Evolutionary conservation across 2,888 invertebrate species (phyloP).

Genomic region (Poecilus cupreus): DNA sequence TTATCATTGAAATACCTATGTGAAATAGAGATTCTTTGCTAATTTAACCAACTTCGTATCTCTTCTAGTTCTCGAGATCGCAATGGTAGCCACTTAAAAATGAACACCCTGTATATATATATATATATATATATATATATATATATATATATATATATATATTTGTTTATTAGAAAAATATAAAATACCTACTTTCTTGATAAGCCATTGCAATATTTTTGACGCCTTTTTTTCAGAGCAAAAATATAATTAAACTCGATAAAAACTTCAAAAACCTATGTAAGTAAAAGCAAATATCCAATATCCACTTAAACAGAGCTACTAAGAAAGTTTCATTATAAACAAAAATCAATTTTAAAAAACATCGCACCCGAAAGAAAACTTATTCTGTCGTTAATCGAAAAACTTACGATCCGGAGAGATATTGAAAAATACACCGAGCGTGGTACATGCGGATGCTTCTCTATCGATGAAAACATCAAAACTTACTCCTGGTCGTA

Average conservation of each 20-base stretch:
- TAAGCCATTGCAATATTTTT: no score
- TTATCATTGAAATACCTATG: no score
- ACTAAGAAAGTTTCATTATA: slow-evolving; percentile 42
- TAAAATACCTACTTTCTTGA: no score
- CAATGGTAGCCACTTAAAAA: no score
- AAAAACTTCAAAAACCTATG: background rate
- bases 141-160: no score
- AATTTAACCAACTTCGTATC: no score
- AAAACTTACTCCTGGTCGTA: background rate
- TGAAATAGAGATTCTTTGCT: no score
- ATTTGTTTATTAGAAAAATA: no score
- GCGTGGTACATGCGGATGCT: background rate
- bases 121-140: no score
- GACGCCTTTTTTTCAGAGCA: no score
- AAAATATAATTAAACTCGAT: background rate
- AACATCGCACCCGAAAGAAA: slow-evolving; percentile 31
- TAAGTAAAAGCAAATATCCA: slow-evolving; percentile 8
- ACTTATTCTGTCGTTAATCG: slow-evolving; percentile 53
- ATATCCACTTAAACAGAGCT: slow-evolving; percentile 19
- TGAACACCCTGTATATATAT: no score
- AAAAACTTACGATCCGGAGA: slow-evolving; percentile 45
- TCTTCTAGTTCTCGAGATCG: no score
- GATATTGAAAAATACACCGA: slow-evolving; percentile 55
- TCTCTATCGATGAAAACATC: slow-evolving; percentile 43
- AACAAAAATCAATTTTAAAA: slow-evolving; percentile 51